Evolutionary conservation across 2,113 vertebrate species (phyloP).

Genomic region (Corvus moneduloides): DNA sequence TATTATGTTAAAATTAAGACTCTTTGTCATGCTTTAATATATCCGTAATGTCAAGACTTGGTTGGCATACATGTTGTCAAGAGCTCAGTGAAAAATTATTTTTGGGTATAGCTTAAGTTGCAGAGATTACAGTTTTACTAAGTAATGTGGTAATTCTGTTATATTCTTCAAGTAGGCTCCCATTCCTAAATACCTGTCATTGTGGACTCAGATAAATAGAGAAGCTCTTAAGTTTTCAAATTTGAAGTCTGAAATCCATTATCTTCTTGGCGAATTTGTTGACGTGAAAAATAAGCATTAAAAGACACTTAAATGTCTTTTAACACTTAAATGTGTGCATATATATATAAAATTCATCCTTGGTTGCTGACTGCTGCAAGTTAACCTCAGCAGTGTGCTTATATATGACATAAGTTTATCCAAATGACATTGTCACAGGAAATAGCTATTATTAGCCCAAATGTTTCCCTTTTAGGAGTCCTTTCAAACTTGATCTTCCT

Average conservation of each 20-base stretch:
- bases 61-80: background rate
- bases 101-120: background rate
- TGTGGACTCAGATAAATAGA: background rate
- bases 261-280: background rate
- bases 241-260: background rate
- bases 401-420: background rate
- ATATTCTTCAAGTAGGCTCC: background rate
- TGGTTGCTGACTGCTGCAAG: background rate
- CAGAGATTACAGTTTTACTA: background rate
- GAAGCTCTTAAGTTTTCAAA: background rate
- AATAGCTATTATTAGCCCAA: background rate
- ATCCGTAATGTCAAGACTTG: background rate
- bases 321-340: background rate
- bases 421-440: conserved; percentile 2
- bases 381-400: background rate
- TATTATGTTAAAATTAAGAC: background rate
- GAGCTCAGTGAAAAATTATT: background rate
- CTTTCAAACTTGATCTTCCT: background rate
- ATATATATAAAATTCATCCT: background rate
- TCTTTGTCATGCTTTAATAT: background rate
- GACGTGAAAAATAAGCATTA: background rate
- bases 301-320: background rate
- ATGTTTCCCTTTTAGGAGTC: background rate
- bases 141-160: background rate
- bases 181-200: background rate